phyloP scores from a whole-genome alignment of 2,888 invertebrate species.

The Rotaria socialis region DNA sequence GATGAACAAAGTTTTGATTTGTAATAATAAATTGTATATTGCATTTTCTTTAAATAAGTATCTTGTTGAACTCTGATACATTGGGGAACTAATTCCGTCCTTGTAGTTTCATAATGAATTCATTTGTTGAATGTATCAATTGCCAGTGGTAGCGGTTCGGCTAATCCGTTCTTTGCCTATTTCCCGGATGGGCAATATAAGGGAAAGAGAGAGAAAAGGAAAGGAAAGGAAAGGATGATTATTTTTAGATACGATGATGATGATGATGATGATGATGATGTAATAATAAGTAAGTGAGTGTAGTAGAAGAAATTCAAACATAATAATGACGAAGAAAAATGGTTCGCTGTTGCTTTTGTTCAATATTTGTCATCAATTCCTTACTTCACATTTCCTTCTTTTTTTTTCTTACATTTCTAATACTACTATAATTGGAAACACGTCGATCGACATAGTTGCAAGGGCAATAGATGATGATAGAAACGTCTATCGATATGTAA shows the following conservation, averaged over 20 bases:
- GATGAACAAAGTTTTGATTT: slow-evolving; percentile 26
- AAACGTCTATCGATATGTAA: not conserved
- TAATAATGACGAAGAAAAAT: not conserved
- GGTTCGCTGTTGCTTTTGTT: not conserved
- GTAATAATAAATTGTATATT: slow-evolving; percentile 4
- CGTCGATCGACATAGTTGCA: not conserved
- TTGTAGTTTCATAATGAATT: not conserved
- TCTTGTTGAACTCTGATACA: not conserved
- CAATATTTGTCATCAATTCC: not conserved
- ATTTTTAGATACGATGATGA: slow-evolving; percentile 11
- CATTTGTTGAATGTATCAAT: slow-evolving; percentile 13
- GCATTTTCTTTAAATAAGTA: not conserved
- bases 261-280: slow-evolving; percentile 8
- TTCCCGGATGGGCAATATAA: not conserved
- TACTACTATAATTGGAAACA: not conserved
- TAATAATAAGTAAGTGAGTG: slow-evolving; percentile 16
- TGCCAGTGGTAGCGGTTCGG: not conserved
- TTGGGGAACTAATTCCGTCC: not conserved
- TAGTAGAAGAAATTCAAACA: not conserved
- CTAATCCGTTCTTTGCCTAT: not conserved
- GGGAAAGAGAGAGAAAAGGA: not conserved
- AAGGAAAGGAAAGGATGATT: not conserved
- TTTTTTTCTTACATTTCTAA: not conserved
- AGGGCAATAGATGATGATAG: not conserved
- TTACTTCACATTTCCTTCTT: not conserved